Percentiles rank a stretch among this genome's conserved stretches.
Conservation (phyloP, 2,797 vertebrate genomes). For the Malacoraja senta region DNA sequence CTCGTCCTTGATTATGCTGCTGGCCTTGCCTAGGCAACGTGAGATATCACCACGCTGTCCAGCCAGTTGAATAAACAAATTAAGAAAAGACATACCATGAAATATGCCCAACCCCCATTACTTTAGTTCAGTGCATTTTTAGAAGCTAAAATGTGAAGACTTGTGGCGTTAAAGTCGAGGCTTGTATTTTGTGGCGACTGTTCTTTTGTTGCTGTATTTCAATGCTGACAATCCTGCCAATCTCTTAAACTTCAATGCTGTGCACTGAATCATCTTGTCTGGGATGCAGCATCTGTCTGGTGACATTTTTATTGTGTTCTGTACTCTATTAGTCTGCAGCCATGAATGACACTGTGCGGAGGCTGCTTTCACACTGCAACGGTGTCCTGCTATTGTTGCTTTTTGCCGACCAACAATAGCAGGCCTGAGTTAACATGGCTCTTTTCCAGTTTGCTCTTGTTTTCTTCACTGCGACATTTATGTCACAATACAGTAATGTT, state of each 20-base stretch:
- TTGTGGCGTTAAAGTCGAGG: neutral
- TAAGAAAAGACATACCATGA: neutral
- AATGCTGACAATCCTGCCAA: neutral
- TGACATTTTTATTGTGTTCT: conserved; percentile 14
- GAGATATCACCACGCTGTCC: too few relatives aligned
- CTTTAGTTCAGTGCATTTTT: neutral
- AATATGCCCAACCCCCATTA: neutral
- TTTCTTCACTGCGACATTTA: neutral
- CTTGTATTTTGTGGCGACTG: neutral
- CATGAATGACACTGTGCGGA: neutral
- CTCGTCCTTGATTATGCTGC: too few relatives aligned
- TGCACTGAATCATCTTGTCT: neutral
- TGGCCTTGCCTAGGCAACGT: too few relatives aligned
- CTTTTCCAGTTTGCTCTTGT: neutral
- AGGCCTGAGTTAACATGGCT: neutral
- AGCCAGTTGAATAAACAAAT: neutral
- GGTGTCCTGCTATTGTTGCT: neutral
- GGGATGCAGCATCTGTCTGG: neutral
- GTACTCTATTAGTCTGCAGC: neutral
- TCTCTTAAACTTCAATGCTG: conserved; percentile 1
- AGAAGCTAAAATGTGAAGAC: neutral
- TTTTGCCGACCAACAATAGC: neutral
- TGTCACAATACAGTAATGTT: neutral
- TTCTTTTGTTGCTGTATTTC: neutral
- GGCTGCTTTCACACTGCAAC: neutral